Evolutionary conservation across 1,140 invertebrate species (phyloP).

Genomic region (Coptotermes formosanus): DNA sequence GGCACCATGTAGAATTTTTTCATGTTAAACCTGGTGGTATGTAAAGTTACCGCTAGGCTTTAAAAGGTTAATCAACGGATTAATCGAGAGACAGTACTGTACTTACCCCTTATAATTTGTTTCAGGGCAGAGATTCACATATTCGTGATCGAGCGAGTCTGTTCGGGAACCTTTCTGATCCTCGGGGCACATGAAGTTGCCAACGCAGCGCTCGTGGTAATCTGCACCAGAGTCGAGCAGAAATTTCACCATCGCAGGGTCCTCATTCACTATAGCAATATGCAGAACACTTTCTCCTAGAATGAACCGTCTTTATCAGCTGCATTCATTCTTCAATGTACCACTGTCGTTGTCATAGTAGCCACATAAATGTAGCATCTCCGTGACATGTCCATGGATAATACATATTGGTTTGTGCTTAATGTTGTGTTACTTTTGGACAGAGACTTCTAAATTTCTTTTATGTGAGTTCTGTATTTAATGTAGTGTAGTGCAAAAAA

Average conservation of each 20-base stretch:
- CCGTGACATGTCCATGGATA: too few species aligned
- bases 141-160: slow-evolving; percentile 90
- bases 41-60: too few species aligned
- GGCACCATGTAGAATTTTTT: too few species aligned
- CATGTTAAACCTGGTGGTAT: too few species aligned
- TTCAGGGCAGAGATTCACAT: slow-evolving; percentile 76
- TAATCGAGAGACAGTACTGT: too few species aligned
- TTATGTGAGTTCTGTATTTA: too few species aligned
- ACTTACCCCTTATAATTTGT: slow-evolving; percentile 92
- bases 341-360: slow-evolving; percentile 89
- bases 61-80: too few species aligned
- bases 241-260: slow-evolving; percentile 96
- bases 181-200: slow-evolving; percentile 96
- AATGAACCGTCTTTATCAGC: slow-evolving; percentile 23
- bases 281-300: slow-evolving; percentile 87
- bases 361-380: too few species aligned
- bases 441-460: too few species aligned
- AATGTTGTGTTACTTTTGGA: too few species aligned
- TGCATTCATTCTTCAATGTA: slow-evolving; percentile 53
- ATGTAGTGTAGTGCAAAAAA: too few species aligned
- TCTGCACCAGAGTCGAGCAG: slow-evolving; percentile 88
- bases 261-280: slow-evolving; percentile 97
- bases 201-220: slow-evolving; percentile 86
- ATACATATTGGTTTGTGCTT: too few species aligned
- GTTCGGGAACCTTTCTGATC: slow-evolving; percentile 90